phyloP scores from a whole-genome alignment of 2,113 vertebrate species.

The Oxygymnocypris stewartii region DNA sequence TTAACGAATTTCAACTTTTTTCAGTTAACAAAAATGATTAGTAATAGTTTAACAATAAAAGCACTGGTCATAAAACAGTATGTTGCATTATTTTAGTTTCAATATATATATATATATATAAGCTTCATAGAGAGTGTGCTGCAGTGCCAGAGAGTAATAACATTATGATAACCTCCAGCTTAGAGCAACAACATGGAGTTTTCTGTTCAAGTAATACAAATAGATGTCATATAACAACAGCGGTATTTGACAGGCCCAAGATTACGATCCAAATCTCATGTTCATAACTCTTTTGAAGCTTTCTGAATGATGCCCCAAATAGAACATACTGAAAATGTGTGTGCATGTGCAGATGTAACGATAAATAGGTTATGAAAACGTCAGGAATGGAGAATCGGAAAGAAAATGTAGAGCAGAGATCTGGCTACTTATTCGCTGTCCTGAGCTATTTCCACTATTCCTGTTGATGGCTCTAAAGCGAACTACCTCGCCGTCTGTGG shows the following conservation, averaged over 20 bases:
- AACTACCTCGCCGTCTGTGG: background rate
- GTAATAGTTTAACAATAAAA: background rate
- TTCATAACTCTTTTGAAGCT: background rate
- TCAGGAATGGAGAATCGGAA: background rate
- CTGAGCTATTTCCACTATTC: background rate
- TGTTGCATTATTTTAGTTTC: background rate
- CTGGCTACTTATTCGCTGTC: background rate
- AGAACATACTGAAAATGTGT: background rate
- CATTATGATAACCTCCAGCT: slow-evolving; percentile 12
- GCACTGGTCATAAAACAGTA: background rate
- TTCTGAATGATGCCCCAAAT: background rate
- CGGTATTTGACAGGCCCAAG: background rate
- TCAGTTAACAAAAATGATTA: too few relatives aligned
- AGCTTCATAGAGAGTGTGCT: background rate
- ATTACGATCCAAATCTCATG: slow-evolving; percentile 7
- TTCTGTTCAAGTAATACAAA: slow-evolving; percentile 16
- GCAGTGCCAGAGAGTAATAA: background rate
- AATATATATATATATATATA: too few relatives aligned
- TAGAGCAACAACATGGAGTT: background rate
- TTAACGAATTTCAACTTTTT: too few relatives aligned
- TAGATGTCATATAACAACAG: background rate
- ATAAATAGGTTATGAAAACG: slow-evolving; percentile 33
- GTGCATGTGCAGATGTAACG: slow-evolving; percentile 11
- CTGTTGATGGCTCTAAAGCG: background rate
- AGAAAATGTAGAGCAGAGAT: slow-evolving; percentile 28